Base-by-base conservation (phyloP, 2,113 vertebrate species). In the Myotis davidii region DNA sequence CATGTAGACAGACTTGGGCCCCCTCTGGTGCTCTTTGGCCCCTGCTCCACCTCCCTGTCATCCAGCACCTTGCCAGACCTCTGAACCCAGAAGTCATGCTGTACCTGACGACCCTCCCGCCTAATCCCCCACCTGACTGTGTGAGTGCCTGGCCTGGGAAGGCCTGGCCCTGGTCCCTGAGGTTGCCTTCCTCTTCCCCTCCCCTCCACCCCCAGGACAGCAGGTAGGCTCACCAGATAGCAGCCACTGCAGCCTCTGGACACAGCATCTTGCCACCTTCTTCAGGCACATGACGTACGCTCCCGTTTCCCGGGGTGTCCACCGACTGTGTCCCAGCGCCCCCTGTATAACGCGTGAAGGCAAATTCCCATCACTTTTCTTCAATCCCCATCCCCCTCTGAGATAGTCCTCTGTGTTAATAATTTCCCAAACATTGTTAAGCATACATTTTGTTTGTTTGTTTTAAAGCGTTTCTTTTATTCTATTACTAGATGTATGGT, bases 161-260 rank as follows among this genome's bases (percentile, higher is more conserved):
- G 45, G 54, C 12, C 37, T 21, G 79, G 29, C 9, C 29, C 32
- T n/a, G 27, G 74, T 42, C 21, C 37, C 77, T 3, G 18, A 45
- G 73, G 56, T 12, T 45, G 25, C 27, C 34, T 17, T 37, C 3
- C 4, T 5, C 21, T n/a, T 27, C 52, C 32, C 13, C 42, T 67
- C 2, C 48, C 27, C 4, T 29, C 39, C 0, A 0, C 18, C 25
- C 18, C n/a, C 29, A 12, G 23, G 32, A 29, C 9, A 9, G 76
- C 9, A 0, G 61, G 10, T 85, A 70, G 70, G 0, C 90, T 96
- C 96, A 99, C 99, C 99, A 32, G 99, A 98, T 27, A 99, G 97
- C 72, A 99, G 98, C 99, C 99, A 99, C 88, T 98, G 98, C 90
- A 99, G 83, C 77, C 99, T 98, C 39, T 91, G 96, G 29, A 98